Evolutionary conservation across 2,113 vertebrate species (phyloP).

Genomic region (Amblyopsis rosae): DNA sequence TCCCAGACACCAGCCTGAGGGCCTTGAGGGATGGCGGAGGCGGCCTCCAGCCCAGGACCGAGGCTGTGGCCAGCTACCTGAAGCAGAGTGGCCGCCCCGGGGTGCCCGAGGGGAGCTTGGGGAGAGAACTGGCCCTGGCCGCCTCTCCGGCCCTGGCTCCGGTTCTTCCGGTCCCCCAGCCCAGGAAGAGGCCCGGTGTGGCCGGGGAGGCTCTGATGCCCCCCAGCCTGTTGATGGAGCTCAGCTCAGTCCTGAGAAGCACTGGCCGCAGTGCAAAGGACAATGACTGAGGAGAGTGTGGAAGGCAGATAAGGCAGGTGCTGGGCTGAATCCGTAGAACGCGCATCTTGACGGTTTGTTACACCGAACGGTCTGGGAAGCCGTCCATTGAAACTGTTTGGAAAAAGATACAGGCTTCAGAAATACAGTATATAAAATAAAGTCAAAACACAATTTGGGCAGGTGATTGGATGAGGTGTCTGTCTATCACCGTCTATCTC

Average conservation of each 20-base stretch:
- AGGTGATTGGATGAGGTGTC: no score
- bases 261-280: slow-evolving; percentile 66
- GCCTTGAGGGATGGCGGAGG: slow-evolving; percentile 20
- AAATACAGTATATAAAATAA: no score
- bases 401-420: no score
- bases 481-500: not conserved
- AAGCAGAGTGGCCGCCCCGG: slow-evolving; percentile 53
- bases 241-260: slow-evolving; percentile 84
- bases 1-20: slow-evolving; percentile 10
- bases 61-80: slow-evolving; percentile 62
- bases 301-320: slow-evolving; percentile 1
- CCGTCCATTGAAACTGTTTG: no score
- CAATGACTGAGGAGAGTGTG: slow-evolving; percentile 51
- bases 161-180: slow-evolving; percentile 3
- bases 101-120: not conserved
- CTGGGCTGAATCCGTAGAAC: not conserved
- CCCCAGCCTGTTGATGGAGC: slow-evolving; percentile 83
- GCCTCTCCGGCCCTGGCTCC: slow-evolving; percentile 2
- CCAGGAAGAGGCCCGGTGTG: slow-evolving; percentile 28
- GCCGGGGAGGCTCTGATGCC: slow-evolving; percentile 69
- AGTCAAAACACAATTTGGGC: no score
- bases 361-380: no score
- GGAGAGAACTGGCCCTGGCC: slow-evolving; percentile 7
- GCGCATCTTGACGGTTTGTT: not conserved
- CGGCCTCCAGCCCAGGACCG: slow-evolving; percentile 60